These are phyloP conservation scores for Calephelis nemesis DNA, from an alignment of 1,140 invertebrate species.

Conservation along the genomic window DNA sequence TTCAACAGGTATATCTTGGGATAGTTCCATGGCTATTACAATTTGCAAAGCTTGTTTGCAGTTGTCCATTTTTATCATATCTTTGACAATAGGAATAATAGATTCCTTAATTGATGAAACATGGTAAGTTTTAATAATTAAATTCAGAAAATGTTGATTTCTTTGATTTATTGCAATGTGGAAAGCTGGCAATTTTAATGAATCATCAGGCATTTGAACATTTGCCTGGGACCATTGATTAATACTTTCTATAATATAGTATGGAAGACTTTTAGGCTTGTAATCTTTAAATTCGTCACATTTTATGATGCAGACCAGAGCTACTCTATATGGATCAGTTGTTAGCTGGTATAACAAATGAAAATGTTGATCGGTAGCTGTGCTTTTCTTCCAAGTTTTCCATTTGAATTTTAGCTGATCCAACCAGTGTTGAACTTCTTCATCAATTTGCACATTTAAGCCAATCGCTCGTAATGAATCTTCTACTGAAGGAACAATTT, in stretches of 20 bases:
- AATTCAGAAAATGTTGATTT: conserved; percentile 57
- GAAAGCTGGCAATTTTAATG: conserved; percentile 62
- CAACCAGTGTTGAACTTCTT: conserved; percentile 47
- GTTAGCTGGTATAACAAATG: conserved; percentile 45
- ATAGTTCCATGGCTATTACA: conserved; percentile 82
- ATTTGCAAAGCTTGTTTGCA: conserved; percentile 82
- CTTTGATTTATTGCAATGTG: conserved; percentile 61
- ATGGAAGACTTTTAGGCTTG: conserved; percentile 65
- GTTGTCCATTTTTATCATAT: conserved; percentile 66
- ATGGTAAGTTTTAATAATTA: conserved; percentile 60
- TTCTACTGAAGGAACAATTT: conserved; percentile 69
- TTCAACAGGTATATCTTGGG: conserved; percentile 82
- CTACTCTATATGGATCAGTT: conserved; percentile 52
- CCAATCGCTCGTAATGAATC: conserved; percentile 56
- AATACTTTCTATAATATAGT: conserved; percentile 61
- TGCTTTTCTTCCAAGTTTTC: conserved; percentile 67
- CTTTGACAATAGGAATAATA: conserved; percentile 57
- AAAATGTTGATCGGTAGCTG: conserved; percentile 50
- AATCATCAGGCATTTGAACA: conserved; percentile 42
- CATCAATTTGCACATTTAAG: conserved; percentile 54
- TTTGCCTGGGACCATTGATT: conserved; percentile 51
- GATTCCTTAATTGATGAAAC: conserved; percentile 52
- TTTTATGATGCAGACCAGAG: conserved; percentile 57
- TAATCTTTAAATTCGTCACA: conserved; percentile 68
- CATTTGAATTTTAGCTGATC: conserved; percentile 55